Conservation (phyloP, 37 sponge, comb jelly and placozoan species). For the Haliclona indistincta region DNA sequence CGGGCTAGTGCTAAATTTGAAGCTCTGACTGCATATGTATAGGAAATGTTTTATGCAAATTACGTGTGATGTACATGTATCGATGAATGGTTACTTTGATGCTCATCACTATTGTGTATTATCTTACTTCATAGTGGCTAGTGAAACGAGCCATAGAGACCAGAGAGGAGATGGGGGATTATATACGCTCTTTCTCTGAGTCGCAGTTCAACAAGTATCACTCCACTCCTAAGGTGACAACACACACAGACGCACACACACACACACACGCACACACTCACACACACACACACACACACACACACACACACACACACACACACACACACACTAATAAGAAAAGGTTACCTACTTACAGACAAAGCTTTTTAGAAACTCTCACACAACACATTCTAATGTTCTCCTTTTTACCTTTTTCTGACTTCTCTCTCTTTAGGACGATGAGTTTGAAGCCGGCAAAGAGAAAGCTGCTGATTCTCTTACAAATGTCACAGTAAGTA, state of each 20-base stretch:
- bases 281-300: no score
- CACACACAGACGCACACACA: no score
- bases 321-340: no score
- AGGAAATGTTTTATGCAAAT: no score
- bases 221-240: slow-evolving; percentile 65
- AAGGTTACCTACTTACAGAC: no score
- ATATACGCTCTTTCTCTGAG: slow-evolving; percentile 86
- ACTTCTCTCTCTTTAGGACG: slow-evolving; percentile 40
- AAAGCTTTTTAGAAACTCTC: no score
- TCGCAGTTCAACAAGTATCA: slow-evolving; percentile 80
- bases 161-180: slow-evolving; percentile 92
- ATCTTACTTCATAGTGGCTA: slow-evolving; percentile 72
- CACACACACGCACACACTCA: no score
- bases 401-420: not conserved
- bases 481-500: slow-evolving; percentile 46
- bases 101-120: not conserved
- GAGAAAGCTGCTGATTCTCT: slow-evolving; percentile 43
- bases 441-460: slow-evolving; percentile 47
- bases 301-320: no score
- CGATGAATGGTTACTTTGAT: not conserved
- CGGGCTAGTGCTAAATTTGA: no score
- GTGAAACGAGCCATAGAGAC: slow-evolving; percentile 96
- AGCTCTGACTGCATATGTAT: no score
- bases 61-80: not conserved
- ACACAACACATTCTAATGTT: no score